Conservation (phyloP, 2,797 vertebrate genomes). For the Microctenopoma lineatum region DNA sequence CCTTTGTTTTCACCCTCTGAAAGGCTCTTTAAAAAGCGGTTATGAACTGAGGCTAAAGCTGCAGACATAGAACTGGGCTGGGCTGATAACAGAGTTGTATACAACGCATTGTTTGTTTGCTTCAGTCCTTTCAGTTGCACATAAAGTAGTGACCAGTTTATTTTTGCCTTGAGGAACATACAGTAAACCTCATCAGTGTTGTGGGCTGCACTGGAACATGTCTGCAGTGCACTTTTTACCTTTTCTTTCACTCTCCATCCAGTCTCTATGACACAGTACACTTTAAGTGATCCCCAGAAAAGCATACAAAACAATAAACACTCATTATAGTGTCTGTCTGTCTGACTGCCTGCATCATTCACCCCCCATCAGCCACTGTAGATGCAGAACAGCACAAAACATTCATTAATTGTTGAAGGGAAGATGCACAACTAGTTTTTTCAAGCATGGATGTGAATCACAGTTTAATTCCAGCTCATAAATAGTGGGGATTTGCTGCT, state of each 20-base stretch:
- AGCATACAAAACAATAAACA: constrained; percentile 4
- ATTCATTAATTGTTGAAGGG: not conserved
- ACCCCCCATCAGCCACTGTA: not conserved
- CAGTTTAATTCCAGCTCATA: not conserved
- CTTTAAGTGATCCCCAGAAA: not conserved
- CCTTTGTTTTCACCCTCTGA: constrained; percentile 62
- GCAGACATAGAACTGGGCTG: constrained; percentile 63
- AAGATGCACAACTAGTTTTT: not conserved
- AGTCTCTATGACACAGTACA: not conserved
- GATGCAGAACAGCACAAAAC: not conserved
- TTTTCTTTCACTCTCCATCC: not conserved
- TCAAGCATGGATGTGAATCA: not conserved
- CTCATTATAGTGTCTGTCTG: constrained; percentile 22
- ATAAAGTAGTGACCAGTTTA: constrained; percentile 36
- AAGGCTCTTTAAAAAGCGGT: constrained; percentile 59
- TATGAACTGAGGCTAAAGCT: constrained; percentile 66
- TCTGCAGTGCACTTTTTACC: constrained; percentile 3
- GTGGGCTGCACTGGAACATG: constrained; percentile 12
- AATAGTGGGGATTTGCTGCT: not conserved
- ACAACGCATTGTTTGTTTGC: constrained; percentile 50
- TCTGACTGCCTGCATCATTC: not conserved
- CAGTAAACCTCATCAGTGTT: constrained; percentile 25
- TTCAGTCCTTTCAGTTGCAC: constrained; percentile 54
- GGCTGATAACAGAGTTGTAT: constrained; percentile 68
- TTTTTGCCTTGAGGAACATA: constrained; percentile 45